Evolutionary conservation across 2,888 invertebrate species (phyloP).

Genomic region (Hypercompe scribonia): DNA sequence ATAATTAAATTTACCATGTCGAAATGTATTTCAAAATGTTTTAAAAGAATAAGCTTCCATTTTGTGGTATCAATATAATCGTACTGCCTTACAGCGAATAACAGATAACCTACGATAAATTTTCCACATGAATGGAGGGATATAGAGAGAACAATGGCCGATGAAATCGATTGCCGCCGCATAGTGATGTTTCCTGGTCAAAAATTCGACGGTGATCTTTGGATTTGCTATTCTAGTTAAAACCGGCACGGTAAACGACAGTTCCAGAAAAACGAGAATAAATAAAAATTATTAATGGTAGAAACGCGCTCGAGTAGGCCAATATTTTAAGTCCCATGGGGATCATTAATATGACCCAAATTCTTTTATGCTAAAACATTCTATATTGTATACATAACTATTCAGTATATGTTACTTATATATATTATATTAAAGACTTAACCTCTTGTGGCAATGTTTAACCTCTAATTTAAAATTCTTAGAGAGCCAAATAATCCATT

Average conservation of each 20-base stretch:
- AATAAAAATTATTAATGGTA: not conserved
- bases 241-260: too few species aligned
- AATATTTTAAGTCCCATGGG: not conserved
- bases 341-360: not conserved
- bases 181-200: constrained; percentile 38
- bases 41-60: not conserved
- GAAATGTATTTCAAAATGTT: not conserved
- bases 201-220: constrained; percentile 19
- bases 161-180: constrained; percentile 55
- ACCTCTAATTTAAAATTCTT: not conserved
- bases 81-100: constrained; percentile 29
- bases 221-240: not conserved
- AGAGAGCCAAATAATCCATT: not conserved
- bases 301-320: not conserved
- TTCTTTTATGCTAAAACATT: not conserved
- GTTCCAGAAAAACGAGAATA: not conserved
- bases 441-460: not conserved
- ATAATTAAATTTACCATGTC: not conserved
- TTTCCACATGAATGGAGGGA: constrained; percentile 57
- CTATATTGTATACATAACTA: not conserved
- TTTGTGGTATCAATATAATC: constrained; percentile 3
- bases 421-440: not conserved
- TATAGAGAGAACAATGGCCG: constrained; percentile 56
- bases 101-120: constrained; percentile 41
- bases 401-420: not conserved